phyloP scores from a whole-genome alignment of 1,140 invertebrate genomes.

The Melanaphis sacchari region DNA sequence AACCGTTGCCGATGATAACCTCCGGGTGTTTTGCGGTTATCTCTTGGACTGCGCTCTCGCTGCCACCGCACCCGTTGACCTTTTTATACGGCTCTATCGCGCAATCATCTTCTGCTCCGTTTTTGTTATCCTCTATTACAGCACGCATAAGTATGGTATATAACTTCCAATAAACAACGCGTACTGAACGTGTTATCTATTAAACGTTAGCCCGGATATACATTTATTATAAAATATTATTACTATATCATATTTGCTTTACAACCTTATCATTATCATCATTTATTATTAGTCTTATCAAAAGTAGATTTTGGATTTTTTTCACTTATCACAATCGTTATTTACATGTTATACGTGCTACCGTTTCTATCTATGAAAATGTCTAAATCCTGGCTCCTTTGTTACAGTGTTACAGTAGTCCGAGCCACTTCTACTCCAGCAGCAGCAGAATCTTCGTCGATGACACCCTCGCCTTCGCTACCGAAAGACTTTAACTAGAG shows the following conservation, averaged over 20 bases:
- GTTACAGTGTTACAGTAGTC: conserved; percentile 39
- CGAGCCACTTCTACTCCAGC: background rate
- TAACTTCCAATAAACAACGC: background rate
- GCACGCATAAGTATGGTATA: background rate
- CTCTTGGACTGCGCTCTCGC: conserved; percentile 38
- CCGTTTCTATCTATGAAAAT: background rate
- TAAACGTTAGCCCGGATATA: background rate
- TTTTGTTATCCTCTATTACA: background rate
- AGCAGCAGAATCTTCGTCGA: background rate
- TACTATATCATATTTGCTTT: background rate
- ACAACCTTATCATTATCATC: background rate
- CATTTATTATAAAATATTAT: conserved; percentile 9
- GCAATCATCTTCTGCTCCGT: background rate
- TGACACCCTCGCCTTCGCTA: background rate
- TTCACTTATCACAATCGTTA: background rate
- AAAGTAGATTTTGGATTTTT: background rate
- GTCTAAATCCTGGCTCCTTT: background rate
- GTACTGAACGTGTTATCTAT: background rate
- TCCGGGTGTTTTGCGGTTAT: background rate
- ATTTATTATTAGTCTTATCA: background rate
- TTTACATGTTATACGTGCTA: background rate
- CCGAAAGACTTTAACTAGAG: background rate
- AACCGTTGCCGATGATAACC: background rate
- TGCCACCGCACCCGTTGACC: background rate
- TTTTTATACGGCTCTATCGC: background rate